phyloP scores from a whole-genome alignment of 2,888 invertebrate genomes.

The Eremobia ochroleuca region DNA sequence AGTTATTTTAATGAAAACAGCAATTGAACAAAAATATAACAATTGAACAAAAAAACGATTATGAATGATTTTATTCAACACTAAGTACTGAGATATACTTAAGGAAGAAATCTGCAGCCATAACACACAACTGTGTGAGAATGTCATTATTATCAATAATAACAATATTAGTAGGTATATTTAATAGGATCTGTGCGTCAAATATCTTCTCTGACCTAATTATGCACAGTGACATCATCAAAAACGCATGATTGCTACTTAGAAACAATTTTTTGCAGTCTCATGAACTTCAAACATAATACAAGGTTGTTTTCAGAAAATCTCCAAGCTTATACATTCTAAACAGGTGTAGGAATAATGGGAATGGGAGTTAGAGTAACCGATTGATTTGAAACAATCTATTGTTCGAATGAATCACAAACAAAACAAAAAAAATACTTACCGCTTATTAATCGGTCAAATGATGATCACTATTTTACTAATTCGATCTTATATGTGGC shows the following conservation, averaged over 20 bases:
- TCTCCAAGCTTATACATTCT: background rate
- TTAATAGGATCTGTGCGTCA: background rate
- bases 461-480: constrained; percentile 22
- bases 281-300: background rate
- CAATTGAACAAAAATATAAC: too few species aligned
- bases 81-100: too few species aligned
- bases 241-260: constrained; percentile 4
- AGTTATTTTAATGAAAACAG: too few species aligned
- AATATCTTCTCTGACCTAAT: constrained; percentile 52
- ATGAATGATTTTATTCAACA: too few species aligned
- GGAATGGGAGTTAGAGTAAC: constrained; percentile 20
- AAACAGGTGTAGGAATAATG: constrained; percentile 9
- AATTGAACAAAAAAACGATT: too few species aligned
- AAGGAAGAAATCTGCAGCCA: background rate
- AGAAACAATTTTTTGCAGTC: background rate
- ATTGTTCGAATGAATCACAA: constrained; percentile 49
- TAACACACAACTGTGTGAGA: background rate
- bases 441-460: constrained; percentile 42
- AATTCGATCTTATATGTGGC: background rate
- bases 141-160: background rate
- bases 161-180: constrained; percentile 1
- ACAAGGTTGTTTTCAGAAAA: constrained; percentile 1
- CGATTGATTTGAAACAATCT: constrained; percentile 26
- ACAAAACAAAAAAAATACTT: constrained; percentile 51
- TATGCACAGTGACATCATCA: constrained; percentile 61